These are phyloP conservation scores for Herminia tarsipennalis DNA, from an alignment of 2,888 invertebrate genomes.

Conservation along the genomic window DNA sequence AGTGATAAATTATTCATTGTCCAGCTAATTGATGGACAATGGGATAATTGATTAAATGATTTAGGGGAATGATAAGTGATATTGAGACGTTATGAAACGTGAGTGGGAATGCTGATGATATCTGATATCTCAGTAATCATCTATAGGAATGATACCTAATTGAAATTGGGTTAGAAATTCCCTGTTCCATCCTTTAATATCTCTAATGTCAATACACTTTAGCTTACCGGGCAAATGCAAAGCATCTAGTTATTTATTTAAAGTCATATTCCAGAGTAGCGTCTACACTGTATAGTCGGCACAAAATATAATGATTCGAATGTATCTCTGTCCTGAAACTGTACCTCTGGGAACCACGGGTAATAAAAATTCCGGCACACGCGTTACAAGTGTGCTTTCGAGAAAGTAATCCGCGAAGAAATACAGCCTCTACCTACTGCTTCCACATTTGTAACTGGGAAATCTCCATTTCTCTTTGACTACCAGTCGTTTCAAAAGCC, in stretches of 20 bases:
- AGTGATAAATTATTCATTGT: constrained; percentile 14
- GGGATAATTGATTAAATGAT: constrained; percentile 15
- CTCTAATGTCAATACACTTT: neutral
- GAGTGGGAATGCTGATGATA: neutral
- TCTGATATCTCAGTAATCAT: neutral
- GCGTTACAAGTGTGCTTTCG: constrained; percentile 75
- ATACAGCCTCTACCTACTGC: constrained; percentile 77
- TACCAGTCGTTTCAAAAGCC: constrained; percentile 79
- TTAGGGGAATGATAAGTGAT: neutral
- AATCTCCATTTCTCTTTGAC: constrained; percentile 85
- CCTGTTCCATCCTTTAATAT: neutral
- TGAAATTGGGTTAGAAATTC: too few species aligned
- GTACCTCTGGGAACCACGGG: constrained; percentile 71
- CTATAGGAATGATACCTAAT: too few species aligned
- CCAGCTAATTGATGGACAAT: constrained; percentile 15
- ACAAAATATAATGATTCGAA: constrained; percentile 73
- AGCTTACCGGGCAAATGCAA: constrained; percentile 11
- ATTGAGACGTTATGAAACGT: neutral
- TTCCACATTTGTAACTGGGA: constrained; percentile 82
- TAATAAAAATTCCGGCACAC: constrained; percentile 79
- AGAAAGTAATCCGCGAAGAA: constrained; percentile 81
- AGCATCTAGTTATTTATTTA: constrained; percentile 47
- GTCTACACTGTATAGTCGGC: constrained; percentile 54
- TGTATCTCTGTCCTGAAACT: constrained; percentile 75
- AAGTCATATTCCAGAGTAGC: constrained; percentile 54